Base-by-base conservation (phyloP, 2,113 vertebrate genomes). In the Brachionichthys hirsutus region DNA sequence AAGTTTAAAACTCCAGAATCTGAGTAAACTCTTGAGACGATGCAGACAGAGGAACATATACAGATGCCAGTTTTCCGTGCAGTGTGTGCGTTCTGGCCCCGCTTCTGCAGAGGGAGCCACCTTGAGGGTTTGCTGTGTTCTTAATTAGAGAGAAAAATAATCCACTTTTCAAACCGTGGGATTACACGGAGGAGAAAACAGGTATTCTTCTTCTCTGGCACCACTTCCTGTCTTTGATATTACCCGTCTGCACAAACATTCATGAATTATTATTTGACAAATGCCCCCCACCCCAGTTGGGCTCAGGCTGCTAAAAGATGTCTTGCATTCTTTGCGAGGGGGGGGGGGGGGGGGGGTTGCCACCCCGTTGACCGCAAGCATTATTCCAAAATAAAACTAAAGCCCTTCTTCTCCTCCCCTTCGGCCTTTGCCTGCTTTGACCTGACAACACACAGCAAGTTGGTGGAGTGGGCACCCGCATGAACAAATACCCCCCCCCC, bases 31-130 rank as follows among this genome's bases (percentile, higher is more conserved):
- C 54, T 13, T 38, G 38, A 55, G 45, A 47, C 36, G 12, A 6
- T 1, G 46, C 30, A 35, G 46, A 16, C 46, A 1, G 57, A 48
- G 18, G 10, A 48, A 36, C 8, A 16, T 40, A 19, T 34, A n/a
- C 0, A 2, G 19, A 30, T 38, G 72, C 63, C 75, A 77, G 69
- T 10, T 68, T n/a, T 62, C 78, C 15, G 57, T 4, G 24, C 57
- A 46, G 50, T 52, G 48, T 62, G 63, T 77, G 80, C 47, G 2
- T 73, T 13, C 70, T 80, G 72, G 69, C 82, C 62, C 62, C 40
- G 2, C 18, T 40, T 42, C 54, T 42, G 73, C 59, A 57, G 24
- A 53, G 9, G 1, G 9, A 66, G 56, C 59, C 48, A 45, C 55
- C 66, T 72, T 57, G 0, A 35, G 47, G 70, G 54, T 51, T 54